Conservation (phyloP, 2,113 vertebrate genomes). For the Heterotis niloticus region DNA sequence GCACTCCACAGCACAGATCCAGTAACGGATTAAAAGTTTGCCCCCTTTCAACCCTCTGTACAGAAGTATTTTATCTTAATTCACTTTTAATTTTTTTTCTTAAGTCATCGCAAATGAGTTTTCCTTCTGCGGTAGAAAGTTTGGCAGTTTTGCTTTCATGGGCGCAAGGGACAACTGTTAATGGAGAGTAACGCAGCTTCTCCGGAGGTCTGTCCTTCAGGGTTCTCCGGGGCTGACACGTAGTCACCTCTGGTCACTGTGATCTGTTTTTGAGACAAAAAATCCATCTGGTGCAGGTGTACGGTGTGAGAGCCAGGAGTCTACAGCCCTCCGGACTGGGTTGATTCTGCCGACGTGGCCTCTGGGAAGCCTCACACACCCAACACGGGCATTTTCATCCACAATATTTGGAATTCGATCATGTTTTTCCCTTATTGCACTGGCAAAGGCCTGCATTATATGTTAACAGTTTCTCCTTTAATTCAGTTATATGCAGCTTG, state of each 20-base stretch:
- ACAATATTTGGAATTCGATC: too few species aligned
- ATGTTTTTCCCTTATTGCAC: too few species aligned
- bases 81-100: neutral
- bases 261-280: neutral
- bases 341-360: neutral
- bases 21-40: constrained; percentile 9
- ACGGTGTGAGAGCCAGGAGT: neutral
- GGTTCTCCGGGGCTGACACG: neutral
- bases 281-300: constrained; percentile 5
- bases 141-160: neutral
- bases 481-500: too few species aligned
- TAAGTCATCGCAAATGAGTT: too few species aligned
- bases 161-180: neutral
- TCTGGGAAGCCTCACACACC: too few species aligned
- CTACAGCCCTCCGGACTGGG: neutral
- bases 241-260: neutral
- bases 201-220: neutral
- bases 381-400: too few species aligned
- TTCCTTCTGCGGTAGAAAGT: neutral
- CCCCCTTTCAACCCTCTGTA: neutral
- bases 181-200: constrained; percentile 12
- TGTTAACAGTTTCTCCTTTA: too few species aligned
- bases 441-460: too few species aligned
- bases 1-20: neutral
- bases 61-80: neutral